These are phyloP conservation scores for Pissodes strobi DNA, from an alignment of 1,140 invertebrate genomes.

Conservation along the genomic window DNA sequence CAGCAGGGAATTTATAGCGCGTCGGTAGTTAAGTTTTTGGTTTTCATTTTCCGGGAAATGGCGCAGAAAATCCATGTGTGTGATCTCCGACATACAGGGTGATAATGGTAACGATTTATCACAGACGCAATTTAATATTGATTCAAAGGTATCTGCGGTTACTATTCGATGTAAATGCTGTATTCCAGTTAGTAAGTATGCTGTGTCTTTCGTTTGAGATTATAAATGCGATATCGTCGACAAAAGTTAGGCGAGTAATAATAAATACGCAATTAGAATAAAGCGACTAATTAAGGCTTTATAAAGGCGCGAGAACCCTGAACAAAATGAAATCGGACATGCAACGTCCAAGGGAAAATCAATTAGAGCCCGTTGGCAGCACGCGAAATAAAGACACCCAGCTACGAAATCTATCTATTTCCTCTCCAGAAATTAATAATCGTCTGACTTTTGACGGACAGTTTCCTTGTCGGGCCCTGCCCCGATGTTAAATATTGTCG, in stretches of 20 bases:
- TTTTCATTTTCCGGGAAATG: constrained; percentile 9
- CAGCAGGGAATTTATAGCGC: background rate
- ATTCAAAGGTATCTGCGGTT: too few relatives aligned
- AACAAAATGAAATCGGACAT: constrained; percentile 1
- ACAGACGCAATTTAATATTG: too few relatives aligned
- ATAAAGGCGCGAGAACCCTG: too few relatives aligned
- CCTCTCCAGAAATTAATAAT: constrained; percentile 21
- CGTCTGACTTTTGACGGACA: constrained; percentile 17
- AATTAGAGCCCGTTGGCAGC: constrained; percentile 3
- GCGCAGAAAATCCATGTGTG: constrained; percentile 10
- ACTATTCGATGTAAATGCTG: too few relatives aligned
- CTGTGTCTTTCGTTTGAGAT: too few relatives aligned
- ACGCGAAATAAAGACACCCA: constrained; percentile 15
- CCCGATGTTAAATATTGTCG: constrained; percentile 9
- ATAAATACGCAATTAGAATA: too few relatives aligned
- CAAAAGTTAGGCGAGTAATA: too few relatives aligned
- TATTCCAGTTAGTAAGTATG: too few relatives aligned
- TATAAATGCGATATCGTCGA: too few relatives aligned
- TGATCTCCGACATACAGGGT: constrained; percentile 5
- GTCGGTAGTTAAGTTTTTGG: constrained; percentile 15
- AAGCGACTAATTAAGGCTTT: too few relatives aligned
- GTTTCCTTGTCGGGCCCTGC: constrained; percentile 6
- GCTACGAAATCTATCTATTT: constrained; percentile 14
- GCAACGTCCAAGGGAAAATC: constrained; percentile 10
- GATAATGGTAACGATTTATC: too few relatives aligned